A percentile compares a stretch with the other conserved stretches of the same genome.
These are phyloP conservation scores for Chlorodrepanis virens DNA, from an alignment of 2,113 vertebrate species.

Conservation along the genomic window DNA sequence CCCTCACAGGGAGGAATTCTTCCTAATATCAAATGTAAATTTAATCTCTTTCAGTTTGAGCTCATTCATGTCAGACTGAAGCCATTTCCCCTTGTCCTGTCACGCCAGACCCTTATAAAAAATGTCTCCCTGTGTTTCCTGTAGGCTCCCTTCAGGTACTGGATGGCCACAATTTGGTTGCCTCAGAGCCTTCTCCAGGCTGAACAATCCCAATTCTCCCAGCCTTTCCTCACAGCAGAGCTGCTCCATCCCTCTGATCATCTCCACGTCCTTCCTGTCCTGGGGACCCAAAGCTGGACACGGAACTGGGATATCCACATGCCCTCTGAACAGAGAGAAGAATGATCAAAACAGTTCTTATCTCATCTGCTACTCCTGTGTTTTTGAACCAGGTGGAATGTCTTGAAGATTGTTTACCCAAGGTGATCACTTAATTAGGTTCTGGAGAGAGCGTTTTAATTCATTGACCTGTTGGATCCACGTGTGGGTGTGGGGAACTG, in stretches of 20 bases:
- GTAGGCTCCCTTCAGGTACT: background rate
- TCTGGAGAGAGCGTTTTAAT: no score
- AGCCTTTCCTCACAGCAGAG: background rate
- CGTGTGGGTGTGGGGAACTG: no score
- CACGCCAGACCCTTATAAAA: rapidly evolving
- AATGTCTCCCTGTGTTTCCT: background rate
- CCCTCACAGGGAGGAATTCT: background rate
- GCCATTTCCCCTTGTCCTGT: background rate
- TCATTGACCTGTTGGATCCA: no score
- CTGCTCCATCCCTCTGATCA: background rate
- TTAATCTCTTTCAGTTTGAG: background rate
- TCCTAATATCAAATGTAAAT: background rate
- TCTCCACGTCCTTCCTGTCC: background rate
- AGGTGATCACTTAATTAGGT: no score
- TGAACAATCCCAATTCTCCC: rapidly evolving
- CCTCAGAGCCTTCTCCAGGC: background rate
- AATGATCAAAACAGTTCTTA: no score
- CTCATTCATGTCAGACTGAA: background rate
- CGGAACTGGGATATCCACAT: no score
- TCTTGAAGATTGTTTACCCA: no score
- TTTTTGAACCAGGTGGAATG: no score
- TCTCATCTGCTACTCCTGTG: no score
- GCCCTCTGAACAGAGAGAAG: no score
- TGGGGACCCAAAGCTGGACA: background rate
- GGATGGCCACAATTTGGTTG: rapidly evolving